Conservation (phyloP, 1,140 invertebrate genomes). For the Sycophila sp. region DNA sequence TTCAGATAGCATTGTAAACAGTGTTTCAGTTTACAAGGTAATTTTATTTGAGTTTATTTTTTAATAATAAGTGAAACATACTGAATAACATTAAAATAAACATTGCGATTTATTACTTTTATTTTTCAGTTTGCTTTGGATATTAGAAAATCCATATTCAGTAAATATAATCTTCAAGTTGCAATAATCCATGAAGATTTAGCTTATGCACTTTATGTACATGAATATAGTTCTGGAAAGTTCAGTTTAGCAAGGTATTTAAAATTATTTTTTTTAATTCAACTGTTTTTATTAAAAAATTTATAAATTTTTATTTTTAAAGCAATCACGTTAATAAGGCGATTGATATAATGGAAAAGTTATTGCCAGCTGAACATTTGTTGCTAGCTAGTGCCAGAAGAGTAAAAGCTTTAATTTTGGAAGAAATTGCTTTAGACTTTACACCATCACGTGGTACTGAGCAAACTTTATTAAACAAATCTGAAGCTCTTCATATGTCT, state of each 20-base stretch:
- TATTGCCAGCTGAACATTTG: slow-evolving; percentile 84
- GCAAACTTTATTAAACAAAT: slow-evolving; percentile 74
- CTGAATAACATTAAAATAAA: slow-evolving; percentile 24
- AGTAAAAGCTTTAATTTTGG: slow-evolving; percentile 90
- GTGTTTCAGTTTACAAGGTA: slow-evolving; percentile 85
- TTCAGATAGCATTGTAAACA: slow-evolving; percentile 84
- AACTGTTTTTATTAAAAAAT: background rate
- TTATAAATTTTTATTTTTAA: slow-evolving; percentile 39
- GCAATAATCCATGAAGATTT: slow-evolving; percentile 90
- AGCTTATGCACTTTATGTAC: slow-evolving; percentile 90
- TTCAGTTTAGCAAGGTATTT: slow-evolving; percentile 78
- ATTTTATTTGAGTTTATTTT: slow-evolving; percentile 7
- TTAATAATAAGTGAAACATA: slow-evolving; percentile 14
- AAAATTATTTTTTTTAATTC: slow-evolving; percentile 20
- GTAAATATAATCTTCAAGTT: slow-evolving; percentile 84
- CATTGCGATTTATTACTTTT: background rate
- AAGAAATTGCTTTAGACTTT: slow-evolving; percentile 91
- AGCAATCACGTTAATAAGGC: slow-evolving; percentile 83
- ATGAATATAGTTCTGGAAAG: slow-evolving; percentile 88
- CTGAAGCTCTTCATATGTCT: slow-evolving; percentile 83
- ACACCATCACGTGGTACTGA: slow-evolving; percentile 61
- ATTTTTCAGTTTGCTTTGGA: slow-evolving; percentile 75
- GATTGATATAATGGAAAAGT: slow-evolving; percentile 81
- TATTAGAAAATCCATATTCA: slow-evolving; percentile 81
- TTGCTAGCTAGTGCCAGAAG: slow-evolving; percentile 88